Conservation (phyloP, 92 coral and sea anemone species). For the Meandrina meandrites region DNA sequence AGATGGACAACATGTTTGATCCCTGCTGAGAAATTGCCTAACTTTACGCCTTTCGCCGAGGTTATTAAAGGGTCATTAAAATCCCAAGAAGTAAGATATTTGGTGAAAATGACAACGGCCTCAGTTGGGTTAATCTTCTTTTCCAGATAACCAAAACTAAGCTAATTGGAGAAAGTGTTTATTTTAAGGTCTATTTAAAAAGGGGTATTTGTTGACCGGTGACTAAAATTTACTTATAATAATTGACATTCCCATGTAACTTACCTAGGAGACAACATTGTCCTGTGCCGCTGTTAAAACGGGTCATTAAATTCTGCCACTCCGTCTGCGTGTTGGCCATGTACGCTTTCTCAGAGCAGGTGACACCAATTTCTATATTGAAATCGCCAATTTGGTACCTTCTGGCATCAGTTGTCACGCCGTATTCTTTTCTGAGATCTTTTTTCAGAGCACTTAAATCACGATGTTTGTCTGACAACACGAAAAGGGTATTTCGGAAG, state of each 20-base stretch:
- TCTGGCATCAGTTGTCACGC: constrained; percentile 35
- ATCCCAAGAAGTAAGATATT: background rate
- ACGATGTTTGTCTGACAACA: constrained; percentile 11
- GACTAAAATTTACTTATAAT: too few relatives aligned
- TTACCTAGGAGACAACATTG: constrained; percentile 35
- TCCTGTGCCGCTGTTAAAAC: constrained; percentile 44
- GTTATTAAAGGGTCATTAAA: background rate
- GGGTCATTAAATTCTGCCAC: constrained; percentile 39
- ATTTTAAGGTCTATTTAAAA: constrained; percentile 14
- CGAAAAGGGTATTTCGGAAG: constrained; percentile 34
- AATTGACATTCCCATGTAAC: constrained; percentile 25
- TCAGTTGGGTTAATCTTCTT: background rate
- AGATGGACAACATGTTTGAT: background rate
- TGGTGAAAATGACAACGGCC: constrained; percentile 6
- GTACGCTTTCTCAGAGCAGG: constrained; percentile 30
- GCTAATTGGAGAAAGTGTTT: constrained; percentile 3
- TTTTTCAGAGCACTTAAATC: constrained; percentile 12
- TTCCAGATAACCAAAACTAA: background rate
- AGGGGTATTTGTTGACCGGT: background rate
- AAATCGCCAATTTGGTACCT: constrained; percentile 42
- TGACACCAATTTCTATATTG: constrained; percentile 39
- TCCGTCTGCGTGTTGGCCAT: constrained; percentile 43
- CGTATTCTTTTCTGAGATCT: constrained; percentile 38
- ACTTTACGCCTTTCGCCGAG: background rate
- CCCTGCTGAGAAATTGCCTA: background rate